These are phyloP conservation scores for Apotomis betuletana DNA, from an alignment of 2,888 invertebrate genomes.

Conservation along the genomic window DNA sequence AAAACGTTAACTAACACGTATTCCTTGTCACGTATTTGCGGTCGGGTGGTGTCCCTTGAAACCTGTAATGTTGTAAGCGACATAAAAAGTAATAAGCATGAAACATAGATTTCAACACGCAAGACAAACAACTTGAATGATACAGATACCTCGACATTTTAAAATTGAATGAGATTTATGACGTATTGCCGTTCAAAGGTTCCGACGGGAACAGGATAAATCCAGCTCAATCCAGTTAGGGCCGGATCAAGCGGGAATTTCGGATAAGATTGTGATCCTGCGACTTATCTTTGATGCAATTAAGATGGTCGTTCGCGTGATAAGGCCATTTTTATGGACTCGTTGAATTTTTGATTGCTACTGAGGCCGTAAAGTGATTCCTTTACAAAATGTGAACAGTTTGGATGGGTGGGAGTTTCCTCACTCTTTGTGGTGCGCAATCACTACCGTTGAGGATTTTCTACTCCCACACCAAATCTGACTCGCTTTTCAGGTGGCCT, in stretches of 20 bases:
- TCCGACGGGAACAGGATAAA: conserved; percentile 22
- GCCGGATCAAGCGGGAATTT: conserved; percentile 30
- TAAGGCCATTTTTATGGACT: conserved; percentile 23
- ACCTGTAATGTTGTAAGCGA: conserved; percentile 6
- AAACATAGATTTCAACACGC: background rate
- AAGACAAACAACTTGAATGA: background rate
- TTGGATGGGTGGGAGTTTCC: no score
- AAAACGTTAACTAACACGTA: conserved; percentile 32
- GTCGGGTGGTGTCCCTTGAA: conserved; percentile 1
- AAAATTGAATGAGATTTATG: background rate
- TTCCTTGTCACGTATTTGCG: conserved; percentile 38
- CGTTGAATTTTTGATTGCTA: background rate
- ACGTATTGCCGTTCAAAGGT: background rate
- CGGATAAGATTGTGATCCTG: conserved; percentile 33
- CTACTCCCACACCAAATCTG: no score
- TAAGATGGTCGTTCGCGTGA: conserved; percentile 35
- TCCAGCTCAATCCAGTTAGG: conserved; percentile 37
- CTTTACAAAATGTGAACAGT: background rate
- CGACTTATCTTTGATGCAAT: conserved; percentile 36
- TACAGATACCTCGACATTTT: background rate
- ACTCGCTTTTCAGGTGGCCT: no score
- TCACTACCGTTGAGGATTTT: no score
- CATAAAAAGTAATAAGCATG: background rate
- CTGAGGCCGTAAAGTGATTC: background rate
- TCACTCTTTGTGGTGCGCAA: no score